Evolutionary conservation across 2,888 invertebrate species (phyloP).

Genomic region (Microplitis deprimator): DNA sequence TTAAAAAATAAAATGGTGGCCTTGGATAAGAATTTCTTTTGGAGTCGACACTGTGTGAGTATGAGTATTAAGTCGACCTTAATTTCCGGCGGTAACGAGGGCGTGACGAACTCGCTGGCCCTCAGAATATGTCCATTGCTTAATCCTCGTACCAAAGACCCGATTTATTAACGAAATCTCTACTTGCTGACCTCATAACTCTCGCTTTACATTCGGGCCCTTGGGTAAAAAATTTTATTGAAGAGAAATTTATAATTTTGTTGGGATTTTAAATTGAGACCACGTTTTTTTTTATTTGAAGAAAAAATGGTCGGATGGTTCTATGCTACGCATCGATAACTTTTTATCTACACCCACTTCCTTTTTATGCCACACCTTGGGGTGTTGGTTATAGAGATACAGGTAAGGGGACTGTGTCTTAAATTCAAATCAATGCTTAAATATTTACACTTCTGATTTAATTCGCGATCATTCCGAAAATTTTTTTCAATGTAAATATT

Average conservation of each 20-base stretch:
- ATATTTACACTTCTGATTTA: no score
- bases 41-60: not conserved
- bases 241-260: no score
- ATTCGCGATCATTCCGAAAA: no score
- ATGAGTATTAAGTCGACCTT: constrained; percentile 31
- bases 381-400: not conserved
- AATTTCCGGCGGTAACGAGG: constrained; percentile 40
- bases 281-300: not conserved
- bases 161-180: no score
- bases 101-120: constrained; percentile 40
- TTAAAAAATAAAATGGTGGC: not conserved
- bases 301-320: no score
- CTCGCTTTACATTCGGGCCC: no score
- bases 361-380: constrained; percentile 71
- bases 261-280: not conserved
- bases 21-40: not conserved
- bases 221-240: no score
- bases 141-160: constrained; percentile 33
- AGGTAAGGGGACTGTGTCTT: no score
- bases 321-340: constrained; percentile 67
- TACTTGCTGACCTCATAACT: no score
- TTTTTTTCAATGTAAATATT: no score
- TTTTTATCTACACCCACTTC: constrained; percentile 71
- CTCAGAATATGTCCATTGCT: constrained; percentile 35
- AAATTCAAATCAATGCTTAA: no score